Percentiles rank a stretch among this genome's conserved stretches.
Conservation (phyloP, 1,140 invertebrate genomes). For the Cecropterus lyciades region DNA sequence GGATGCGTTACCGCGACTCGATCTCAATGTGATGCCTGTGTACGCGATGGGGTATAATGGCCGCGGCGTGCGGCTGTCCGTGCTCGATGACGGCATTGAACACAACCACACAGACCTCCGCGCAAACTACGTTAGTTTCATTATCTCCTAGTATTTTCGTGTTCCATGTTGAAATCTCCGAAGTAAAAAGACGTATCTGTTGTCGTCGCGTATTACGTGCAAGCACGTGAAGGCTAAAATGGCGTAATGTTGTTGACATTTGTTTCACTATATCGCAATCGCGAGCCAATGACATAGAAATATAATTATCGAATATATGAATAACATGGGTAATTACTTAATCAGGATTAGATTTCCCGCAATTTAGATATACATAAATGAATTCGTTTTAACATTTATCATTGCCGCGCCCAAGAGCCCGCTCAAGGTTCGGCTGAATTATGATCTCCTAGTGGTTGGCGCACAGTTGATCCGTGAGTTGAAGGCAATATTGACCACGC, state of each 20-base stretch:
- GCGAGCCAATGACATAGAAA: too few relatives aligned
- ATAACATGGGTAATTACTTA: too few relatives aligned
- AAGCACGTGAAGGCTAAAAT: background rate
- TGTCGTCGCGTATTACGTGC: background rate
- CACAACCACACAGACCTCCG: conserved; percentile 91
- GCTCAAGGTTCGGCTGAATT: background rate
- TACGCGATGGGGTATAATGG: conserved; percentile 93
- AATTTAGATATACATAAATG: background rate
- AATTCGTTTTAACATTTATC: too few relatives aligned
- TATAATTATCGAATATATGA: too few relatives aligned
- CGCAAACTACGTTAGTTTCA: conserved; percentile 90
- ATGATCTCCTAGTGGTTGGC: conserved; percentile 35
- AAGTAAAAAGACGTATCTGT: conserved; percentile 44
- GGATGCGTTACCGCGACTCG: conserved; percentile 86
- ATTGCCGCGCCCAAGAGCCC: too few relatives aligned
- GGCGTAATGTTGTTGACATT: background rate
- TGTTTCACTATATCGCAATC: too few relatives aligned
- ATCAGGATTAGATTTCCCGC: too few relatives aligned
- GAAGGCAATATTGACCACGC: conserved; percentile 17
- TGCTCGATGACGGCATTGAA: conserved; percentile 95
- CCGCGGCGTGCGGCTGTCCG: conserved; percentile 90
- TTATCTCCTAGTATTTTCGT: conserved; percentile 58
- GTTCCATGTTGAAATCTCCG: conserved; percentile 46
- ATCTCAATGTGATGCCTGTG: conserved; percentile 91
- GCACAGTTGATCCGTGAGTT: conserved; percentile 42